Base-by-base conservation (phyloP, 2,113 vertebrate genomes). In the Cyprinus carpio region DNA sequence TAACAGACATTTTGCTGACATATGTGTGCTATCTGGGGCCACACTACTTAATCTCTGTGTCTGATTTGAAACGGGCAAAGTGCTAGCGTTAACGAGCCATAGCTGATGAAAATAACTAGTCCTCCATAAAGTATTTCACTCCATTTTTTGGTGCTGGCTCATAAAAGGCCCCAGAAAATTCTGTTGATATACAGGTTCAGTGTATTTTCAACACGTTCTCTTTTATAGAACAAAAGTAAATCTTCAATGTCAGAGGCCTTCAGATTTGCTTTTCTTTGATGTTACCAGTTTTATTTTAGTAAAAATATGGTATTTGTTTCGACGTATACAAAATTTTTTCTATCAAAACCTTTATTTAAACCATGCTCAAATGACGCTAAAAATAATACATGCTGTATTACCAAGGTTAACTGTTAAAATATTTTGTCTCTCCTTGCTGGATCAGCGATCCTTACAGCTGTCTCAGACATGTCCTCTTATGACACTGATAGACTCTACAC, bases 291-390 rank as follows among this genome's bases (percentile, higher is more conserved):
- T 56, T 9, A 23, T 23, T 23, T 58, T 56, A 20, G 54, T 18
- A 56, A 56, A 58, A 54, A 20, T 54, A 16, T 54, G 6, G 51
- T 20, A 54, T 51, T 58, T 58, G 7, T 58, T 58, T 51, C 16
- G 49, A 49, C 46, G 2, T 54, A 18, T 6, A 54, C 15, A 54
- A 54, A 54, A 18, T 6, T 58, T 58, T 10, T n/a, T 58, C 7
- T 58, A 65, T 74, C 11, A 83, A 83, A 83, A 69, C 1, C 23
- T 88, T 88, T 86, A 87, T 83, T 87, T 71, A 85, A 84, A 86
- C 16, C 23, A 84, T 16, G 40, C 62, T 51, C 76, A 62, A 88
- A 54, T 86, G 65, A 75, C 25, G 18, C 75, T 56, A 71, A 40
- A 58, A 74, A 74, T 74, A 25, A 74, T 75, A 46, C 72, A 49